Evolutionary conservation across 2,888 invertebrate species (phyloP), one percentile per base, ranked within the genome.

Genomic region (Celastrina argiolus): DNA sequence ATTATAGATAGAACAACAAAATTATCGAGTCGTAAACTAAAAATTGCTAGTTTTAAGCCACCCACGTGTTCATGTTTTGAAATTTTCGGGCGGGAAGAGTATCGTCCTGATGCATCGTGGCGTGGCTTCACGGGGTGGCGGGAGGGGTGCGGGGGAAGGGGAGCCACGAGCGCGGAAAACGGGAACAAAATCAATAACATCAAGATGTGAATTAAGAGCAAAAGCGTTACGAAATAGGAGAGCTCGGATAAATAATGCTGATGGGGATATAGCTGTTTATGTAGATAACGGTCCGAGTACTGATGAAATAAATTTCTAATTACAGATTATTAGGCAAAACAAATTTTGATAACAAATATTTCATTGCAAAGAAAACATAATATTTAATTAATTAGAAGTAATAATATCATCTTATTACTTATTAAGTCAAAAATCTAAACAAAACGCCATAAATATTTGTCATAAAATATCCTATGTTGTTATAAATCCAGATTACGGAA

Each of bases 121-220:
- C 64, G 65, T 69, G 66, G 67, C 73, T 68, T 73, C 74, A 69
- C 70, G 73, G 73, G 72, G 70, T 26, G 65, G 58, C n/a, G 63
- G 36, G n/a, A 36, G 65, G 68, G 69, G 66, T 63, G 69, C 12
- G 69, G 73, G 70, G 70, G 72, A 74, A 71, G 75, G 71, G 69
- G 73, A 70, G 70, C 68, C 69, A 67, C 71, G 68, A 76, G 74
- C 76, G 78, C 78, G 78, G 77, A 77, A 77, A 79, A 75, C 73
- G 73, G 75, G 75, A 76, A 78, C 75, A 77, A 78, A 81, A 83
- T 82, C 82, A 80, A 83, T 83, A 82, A 74, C 70, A 75, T 74
- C 75, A 79, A 80, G 80, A 77, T 74, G 72, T 76, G 75, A 73
- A 74, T 65, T 45, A 41, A 66, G 66, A 69, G 67, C 56, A 68